Evolutionary conservation across 2,888 invertebrate species (phyloP).

Genomic region (Sarcophaga carnaria): DNA sequence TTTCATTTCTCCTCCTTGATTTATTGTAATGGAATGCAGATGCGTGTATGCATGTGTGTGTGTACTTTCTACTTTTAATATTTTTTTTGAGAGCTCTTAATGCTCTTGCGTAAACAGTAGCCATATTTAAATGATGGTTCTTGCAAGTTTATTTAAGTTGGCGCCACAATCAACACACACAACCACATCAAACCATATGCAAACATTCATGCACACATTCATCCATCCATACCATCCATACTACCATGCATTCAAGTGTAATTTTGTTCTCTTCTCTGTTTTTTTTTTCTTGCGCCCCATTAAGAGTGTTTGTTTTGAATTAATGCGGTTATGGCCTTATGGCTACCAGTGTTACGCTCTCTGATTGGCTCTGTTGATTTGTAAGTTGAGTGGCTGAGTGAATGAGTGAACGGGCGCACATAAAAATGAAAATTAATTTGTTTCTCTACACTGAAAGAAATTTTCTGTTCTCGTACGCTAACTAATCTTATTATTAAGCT

Average conservation of each 20-base stretch:
- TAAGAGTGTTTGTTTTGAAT: background rate
- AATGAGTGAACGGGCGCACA: background rate
- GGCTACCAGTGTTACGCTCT: conserved; percentile 81
- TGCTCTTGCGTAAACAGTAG: conserved; percentile 67
- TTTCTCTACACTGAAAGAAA: conserved; percentile 31
- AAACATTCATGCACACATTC: conserved; percentile 12
- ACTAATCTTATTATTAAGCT: too few species aligned
- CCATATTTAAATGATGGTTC: conserved; percentile 62
- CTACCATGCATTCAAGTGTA: too few species aligned
- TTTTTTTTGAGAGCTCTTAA: background rate
- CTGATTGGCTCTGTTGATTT: conserved; percentile 77
- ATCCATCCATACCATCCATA: background rate
- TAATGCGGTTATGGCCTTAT: background rate
- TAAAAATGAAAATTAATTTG: conserved; percentile 3
- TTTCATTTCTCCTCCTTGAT: too few species aligned
- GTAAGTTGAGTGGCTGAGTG: background rate
- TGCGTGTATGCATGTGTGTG: background rate
- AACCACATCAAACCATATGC: background rate
- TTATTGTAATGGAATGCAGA: too few species aligned
- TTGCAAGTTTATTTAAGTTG: conserved; percentile 31
- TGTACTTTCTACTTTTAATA: background rate
- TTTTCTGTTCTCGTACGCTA: background rate
- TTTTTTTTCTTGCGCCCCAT: background rate
- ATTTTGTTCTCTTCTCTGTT: conserved; percentile 14
- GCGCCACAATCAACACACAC: conserved; percentile 30